These are phyloP conservation scores for Pangasius sanitwongsei DNA, from an alignment of 2,797 vertebrate genomes.

Conservation along the genomic window DNA sequence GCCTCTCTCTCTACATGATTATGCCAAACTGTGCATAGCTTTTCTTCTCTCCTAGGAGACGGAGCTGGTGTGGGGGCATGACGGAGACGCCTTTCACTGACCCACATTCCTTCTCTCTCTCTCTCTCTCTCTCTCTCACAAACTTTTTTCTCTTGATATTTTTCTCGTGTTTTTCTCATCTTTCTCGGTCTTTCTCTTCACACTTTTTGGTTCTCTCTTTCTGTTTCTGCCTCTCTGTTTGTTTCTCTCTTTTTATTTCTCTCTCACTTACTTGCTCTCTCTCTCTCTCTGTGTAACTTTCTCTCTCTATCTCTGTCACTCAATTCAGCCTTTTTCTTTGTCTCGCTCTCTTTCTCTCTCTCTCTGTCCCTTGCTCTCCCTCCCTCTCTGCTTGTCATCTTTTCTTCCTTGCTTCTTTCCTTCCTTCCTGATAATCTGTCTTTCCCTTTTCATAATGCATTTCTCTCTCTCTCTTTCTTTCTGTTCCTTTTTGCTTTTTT, in stretches of 20 bases:
- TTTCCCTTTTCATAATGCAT: neutral
- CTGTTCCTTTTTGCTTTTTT: neutral
- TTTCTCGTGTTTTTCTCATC: neutral
- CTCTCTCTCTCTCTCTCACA: neutral
- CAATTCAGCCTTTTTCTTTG: neutral
- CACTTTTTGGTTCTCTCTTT: neutral
- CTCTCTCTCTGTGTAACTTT: no score
- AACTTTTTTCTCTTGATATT: neutral
- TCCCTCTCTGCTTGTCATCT: neutral
- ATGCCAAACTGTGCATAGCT: conserved; percentile 46
- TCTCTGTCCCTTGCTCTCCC: no score
- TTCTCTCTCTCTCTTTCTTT: neutral
- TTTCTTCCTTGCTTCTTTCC: neutral
- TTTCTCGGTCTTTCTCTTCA: neutral
- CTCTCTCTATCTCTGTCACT: neutral
- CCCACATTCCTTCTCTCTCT: conserved; percentile 50
- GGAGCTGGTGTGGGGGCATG: conserved; percentile 20
- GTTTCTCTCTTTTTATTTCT: no score
- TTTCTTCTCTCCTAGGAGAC: conserved; percentile 43
- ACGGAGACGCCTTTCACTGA: conserved; percentile 16
- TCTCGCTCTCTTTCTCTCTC: neutral
- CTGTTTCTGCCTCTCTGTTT: no score
- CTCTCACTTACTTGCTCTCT: no score
- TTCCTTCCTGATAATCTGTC: neutral
- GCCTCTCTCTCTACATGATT: conserved; percentile 27